Percentiles rank a stretch among this genome's conserved stretches.
Conservation (phyloP, 2,113 vertebrate species). For the Benitochromis conjunctus region DNA sequence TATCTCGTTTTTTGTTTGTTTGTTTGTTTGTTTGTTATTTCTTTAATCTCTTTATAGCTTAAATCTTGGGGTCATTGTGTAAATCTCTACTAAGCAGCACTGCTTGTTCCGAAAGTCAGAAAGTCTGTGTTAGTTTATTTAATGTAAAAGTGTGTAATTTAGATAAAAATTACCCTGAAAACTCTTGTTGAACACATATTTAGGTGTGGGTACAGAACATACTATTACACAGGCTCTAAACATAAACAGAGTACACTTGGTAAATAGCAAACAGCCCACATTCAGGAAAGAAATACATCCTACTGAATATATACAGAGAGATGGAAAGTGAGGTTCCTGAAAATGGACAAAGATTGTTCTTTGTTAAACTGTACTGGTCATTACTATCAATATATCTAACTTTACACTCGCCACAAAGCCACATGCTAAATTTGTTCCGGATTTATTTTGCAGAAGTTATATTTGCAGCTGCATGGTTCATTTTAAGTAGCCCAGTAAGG, state of each 20-base stretch:
- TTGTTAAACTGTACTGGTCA: conserved; percentile 18
- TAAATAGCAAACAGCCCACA: not conserved
- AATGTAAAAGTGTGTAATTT: not conserved
- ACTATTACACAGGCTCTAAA: not conserved
- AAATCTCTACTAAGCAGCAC: not conserved
- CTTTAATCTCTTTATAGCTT: not conserved
- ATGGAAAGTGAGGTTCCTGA: not conserved
- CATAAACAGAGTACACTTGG: not conserved
- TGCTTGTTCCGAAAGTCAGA: not conserved
- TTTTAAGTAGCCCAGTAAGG: not conserved
- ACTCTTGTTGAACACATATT: not conserved
- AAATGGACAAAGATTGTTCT: conserved; percentile 15
- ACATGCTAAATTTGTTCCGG: not conserved
- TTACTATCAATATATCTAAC: not conserved
- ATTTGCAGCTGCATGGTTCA: not conserved
- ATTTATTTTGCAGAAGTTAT: not conserved
- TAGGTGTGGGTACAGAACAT: not conserved
- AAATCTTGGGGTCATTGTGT: conserved; percentile 17
- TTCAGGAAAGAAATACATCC: not conserved
- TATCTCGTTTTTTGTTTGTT: not conserved
- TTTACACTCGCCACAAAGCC: conserved; percentile 22
- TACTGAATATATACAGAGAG: not conserved
- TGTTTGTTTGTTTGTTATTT: not conserved
- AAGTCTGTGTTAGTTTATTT: not conserved
- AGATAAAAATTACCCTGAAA: not conserved